A percentile compares a stretch with the other conserved stretches of the same genome.
Evolutionary conservation across 2,888 invertebrate species (phyloP).

Genomic region (Acleris laterana): DNA sequence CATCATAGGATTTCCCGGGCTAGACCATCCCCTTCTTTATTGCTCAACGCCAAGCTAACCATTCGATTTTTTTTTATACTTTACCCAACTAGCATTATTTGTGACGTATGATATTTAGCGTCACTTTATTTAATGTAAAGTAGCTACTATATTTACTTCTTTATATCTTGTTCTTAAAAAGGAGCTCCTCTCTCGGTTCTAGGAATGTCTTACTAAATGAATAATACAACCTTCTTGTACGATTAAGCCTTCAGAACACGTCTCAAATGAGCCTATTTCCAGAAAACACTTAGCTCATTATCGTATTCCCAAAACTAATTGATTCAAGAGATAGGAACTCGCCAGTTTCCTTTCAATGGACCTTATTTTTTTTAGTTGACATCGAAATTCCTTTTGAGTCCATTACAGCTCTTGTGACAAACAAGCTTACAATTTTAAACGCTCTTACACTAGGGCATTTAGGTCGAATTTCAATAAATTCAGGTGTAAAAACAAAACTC

Average conservation of each 20-base stretch:
- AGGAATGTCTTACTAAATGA: too few species aligned
- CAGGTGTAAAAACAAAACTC: neutral
- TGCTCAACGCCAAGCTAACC: slow-evolving; percentile 61
- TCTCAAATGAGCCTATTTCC: slow-evolving; percentile 9
- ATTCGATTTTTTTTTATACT: neutral
- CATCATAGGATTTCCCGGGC: slow-evolving; percentile 75
- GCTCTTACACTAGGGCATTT: neutral
- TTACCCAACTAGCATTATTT: neutral
- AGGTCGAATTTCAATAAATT: neutral
- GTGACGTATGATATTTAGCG: too few species aligned
- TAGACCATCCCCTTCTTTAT: slow-evolving; percentile 53
- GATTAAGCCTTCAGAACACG: slow-evolving; percentile 7
- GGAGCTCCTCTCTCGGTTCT: too few species aligned
- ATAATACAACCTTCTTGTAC: too few species aligned
- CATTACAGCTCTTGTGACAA: slow-evolving; percentile 50
- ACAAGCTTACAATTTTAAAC: neutral
- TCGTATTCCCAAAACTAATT: slow-evolving; percentile 33
- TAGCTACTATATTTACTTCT: too few species aligned
- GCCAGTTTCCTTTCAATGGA: slow-evolving; percentile 35
- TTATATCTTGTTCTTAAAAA: too few species aligned
- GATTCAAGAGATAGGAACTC: slow-evolving; percentile 34
- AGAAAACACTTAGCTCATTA: slow-evolving; percentile 30
- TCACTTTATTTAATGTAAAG: too few species aligned
- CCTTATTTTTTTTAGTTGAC: slow-evolving; percentile 63
- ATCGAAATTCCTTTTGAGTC: slow-evolving; percentile 71